Evolutionary conservation across 2,888 invertebrate species (phyloP).

Genomic region (Nemotelus nigrinus): DNA sequence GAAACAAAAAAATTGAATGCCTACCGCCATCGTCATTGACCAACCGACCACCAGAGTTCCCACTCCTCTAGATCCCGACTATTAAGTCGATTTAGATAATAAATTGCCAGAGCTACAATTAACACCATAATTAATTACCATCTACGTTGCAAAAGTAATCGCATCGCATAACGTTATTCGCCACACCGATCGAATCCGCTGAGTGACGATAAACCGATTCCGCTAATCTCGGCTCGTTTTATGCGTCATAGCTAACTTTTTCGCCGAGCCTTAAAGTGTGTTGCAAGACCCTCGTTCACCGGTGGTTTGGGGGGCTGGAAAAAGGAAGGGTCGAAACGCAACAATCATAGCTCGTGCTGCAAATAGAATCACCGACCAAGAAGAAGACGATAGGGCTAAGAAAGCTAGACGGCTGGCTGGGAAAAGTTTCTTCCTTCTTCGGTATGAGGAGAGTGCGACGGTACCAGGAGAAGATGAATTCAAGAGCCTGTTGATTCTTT

Average conservation of each 20-base stretch:
- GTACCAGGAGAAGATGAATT: neutral
- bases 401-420: too few relatives aligned
- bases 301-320: too few relatives aligned
- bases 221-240: constrained; percentile 38
- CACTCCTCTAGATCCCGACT: neutral
- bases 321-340: too few relatives aligned
- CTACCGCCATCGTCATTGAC: neutral
- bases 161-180: constrained; percentile 25
- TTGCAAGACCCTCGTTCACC: too few relatives aligned
- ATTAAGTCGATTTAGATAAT: constrained; percentile 45
- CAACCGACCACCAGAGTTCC: neutral
- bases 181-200: constrained; percentile 25
- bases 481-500: constrained; percentile 46
- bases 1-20: constrained; percentile 5
- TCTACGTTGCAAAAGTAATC: constrained; percentile 23
- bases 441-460: too few relatives aligned
- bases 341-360: too few relatives aligned
- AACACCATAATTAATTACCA: constrained; percentile 48
- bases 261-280: too few relatives aligned
- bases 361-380: too few relatives aligned
- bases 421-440: too few relatives aligned
- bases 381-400: too few relatives aligned
- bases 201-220: constrained; percentile 35
- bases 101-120: constrained; percentile 45
- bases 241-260: neutral